Conservation (phyloP, 2,888 invertebrate species). For the Ptilodon capucinus region DNA sequence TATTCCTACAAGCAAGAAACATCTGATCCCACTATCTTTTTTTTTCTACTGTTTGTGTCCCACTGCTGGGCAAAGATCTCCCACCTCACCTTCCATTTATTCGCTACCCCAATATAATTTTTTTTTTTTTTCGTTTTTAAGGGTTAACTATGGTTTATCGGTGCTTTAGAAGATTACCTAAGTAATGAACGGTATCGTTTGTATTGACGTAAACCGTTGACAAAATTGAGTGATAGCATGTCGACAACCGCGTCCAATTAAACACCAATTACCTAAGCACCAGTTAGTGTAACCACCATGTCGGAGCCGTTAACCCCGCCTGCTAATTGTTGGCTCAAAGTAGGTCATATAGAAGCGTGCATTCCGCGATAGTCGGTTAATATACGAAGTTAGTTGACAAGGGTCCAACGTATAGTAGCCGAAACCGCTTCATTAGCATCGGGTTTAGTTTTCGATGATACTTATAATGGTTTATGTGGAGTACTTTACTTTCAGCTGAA, state of each 20-base stretch:
- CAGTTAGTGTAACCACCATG: slow-evolving; percentile 29
- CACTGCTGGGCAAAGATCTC: too few species aligned
- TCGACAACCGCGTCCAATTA: slow-evolving; percentile 27
- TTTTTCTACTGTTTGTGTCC: too few species aligned
- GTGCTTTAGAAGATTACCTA: too few species aligned
- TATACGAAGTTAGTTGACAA: slow-evolving; percentile 52
- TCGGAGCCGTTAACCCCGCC: slow-evolving; percentile 25
- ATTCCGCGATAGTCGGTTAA: slow-evolving; percentile 39
- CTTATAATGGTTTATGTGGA: too few species aligned
- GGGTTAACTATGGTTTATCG: too few species aligned
- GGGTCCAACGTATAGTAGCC: slow-evolving; percentile 40
- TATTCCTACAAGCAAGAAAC: too few species aligned
- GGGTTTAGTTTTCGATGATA: slow-evolving; percentile 27
- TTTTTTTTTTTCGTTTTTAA: too few species aligned
- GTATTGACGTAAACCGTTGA: not conserved
- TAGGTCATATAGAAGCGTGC: slow-evolving; percentile 42
- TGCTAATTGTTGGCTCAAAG: slow-evolving; percentile 40
- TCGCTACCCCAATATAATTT: too few species aligned
- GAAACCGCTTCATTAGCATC: slow-evolving; percentile 42
- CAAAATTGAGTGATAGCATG: slow-evolving; percentile 19
- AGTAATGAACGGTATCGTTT: too few species aligned
- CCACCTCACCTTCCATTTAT: too few species aligned
- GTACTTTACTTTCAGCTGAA: too few species aligned
- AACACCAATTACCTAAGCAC: slow-evolving; percentile 28
- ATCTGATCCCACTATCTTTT: too few species aligned